These are phyloP conservation scores for Montipora capricornis DNA, from an alignment of 64 coral and sea anemone species.

Conservation along the genomic window DNA sequence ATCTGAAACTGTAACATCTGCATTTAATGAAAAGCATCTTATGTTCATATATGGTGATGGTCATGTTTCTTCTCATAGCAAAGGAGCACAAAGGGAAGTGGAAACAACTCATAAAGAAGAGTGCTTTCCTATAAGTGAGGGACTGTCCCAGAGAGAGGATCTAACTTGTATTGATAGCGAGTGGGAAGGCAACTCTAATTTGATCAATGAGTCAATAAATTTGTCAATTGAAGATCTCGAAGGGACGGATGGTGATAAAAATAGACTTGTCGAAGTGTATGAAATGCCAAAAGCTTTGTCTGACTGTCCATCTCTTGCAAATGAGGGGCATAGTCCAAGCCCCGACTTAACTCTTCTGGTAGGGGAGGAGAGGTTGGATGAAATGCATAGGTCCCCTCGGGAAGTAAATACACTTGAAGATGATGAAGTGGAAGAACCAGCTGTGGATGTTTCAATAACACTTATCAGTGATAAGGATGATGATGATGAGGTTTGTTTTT, in stretches of 20 bases:
- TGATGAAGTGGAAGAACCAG: not conserved
- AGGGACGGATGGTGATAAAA: not conserved
- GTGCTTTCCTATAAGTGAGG: not conserved
- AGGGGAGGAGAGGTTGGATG: not conserved
- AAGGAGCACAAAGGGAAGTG: not conserved
- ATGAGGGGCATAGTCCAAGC: not conserved
- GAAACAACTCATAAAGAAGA: not conserved
- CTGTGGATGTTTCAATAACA: constrained; percentile 23
- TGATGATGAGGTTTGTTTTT: constrained; percentile 28
- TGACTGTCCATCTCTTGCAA: not conserved
- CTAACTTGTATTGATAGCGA: not conserved
- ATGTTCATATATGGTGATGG: not conserved
- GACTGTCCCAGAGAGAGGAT: not conserved
- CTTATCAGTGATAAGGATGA: constrained; percentile 50
- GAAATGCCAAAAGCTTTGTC: not conserved
- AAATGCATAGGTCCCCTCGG: not conserved
- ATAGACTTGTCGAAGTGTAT: not conserved
- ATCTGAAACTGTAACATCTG: not conserved
- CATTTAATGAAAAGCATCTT: not conserved
- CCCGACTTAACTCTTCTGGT: not conserved
- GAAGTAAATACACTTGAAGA: not conserved
- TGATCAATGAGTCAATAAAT: not conserved
- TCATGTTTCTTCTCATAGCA: not conserved
- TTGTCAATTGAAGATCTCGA: not conserved
- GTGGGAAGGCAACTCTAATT: not conserved